Conservation (phyloP, 1,140 invertebrate species). For the Solenopsis invicta region DNA sequence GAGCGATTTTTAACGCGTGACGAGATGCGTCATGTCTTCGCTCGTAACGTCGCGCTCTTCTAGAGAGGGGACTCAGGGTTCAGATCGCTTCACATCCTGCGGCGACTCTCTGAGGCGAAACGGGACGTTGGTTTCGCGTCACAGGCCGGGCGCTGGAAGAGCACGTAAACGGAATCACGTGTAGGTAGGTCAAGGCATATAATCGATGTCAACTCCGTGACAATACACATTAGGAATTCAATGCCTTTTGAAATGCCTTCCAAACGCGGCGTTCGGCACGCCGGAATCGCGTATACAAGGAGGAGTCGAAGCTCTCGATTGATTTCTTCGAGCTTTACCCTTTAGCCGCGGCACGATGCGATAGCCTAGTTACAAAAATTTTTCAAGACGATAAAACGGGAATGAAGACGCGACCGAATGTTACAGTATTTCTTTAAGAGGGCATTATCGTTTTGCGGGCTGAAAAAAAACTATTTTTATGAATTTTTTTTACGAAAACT, state of each 20-base stretch:
- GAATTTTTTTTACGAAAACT: no score
- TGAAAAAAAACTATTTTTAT: no score
- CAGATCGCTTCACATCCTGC: neutral
- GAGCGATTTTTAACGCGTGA: neutral
- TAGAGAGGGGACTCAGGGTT: neutral
- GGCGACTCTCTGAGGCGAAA: neutral
- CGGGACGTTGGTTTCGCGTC: conserved; percentile 14
- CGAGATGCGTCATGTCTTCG: neutral
- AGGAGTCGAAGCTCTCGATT: conserved; percentile 54
- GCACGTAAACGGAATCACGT: conserved; percentile 62
- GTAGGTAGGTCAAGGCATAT: conserved; percentile 78
- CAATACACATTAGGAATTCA: conserved; percentile 84
- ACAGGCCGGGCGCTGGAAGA: neutral
- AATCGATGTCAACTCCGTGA: conserved; percentile 81
- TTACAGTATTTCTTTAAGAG: conserved; percentile 20
- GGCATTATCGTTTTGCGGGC: no score
- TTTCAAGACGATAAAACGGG: neutral
- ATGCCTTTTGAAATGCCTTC: conserved; percentile 86
- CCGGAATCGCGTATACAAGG: conserved; percentile 77
- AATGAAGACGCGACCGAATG: neutral
- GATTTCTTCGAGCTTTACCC: conserved; percentile 50
- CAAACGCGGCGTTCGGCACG: conserved; percentile 83
- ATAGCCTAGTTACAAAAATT: neutral
- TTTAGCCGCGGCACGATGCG: conserved; percentile 6
- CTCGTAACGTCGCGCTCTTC: neutral